Evolutionary conservation across 2,888 invertebrate genomes (phyloP), one percentile per base, ranked within the genome.

Genomic region (Orthonychiurus folsomi): DNA sequence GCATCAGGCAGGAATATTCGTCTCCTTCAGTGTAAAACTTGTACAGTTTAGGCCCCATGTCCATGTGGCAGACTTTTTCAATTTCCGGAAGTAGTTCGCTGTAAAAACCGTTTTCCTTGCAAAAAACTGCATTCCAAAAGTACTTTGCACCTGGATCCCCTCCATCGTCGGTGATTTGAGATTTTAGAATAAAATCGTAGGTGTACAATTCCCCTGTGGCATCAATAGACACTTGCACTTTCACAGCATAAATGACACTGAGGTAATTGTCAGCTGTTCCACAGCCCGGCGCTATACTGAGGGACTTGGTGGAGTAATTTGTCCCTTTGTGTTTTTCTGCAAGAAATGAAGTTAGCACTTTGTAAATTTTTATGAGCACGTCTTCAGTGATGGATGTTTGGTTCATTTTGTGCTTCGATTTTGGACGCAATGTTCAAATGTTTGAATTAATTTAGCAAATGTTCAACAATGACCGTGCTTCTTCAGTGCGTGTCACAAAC

Each of bases 1-100:
- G 56, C 37, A 72, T 18, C 2, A 72, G 23, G 37, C 72, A 70
- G 12, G 67, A 63, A 50, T 70, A 72, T 3, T 65, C 64, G 37
- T 70, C 69, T 12, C 65, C 70, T 52, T 70, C 69, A 1, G 63
- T 63, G 56, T 64, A 68, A 52, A 62, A 70, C 57, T 69, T 63
- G 55, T 66, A 65, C 47, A 69, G 37, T 58, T 67, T 68, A 9
- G 70, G 69, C 26, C 61, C 58, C 1, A 70, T 24, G 47, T 5
- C 21, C 37, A 53, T n/a, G 15, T 15, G 20, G 3, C 3, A 24
- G 9, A 56, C n/a, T 9, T 56, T 20, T 3, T 28, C 60, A 56
- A 72, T 60, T 50, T 62, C 67, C n/a, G 37, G 26, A 2, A 70
- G 20, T 50, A 72, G 56, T 2, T 64, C 65, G 12, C 61, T 26